Evolutionary conservation across 2,888 invertebrate genomes (phyloP).

Genomic region (Acrocyrtus sp.): DNA sequence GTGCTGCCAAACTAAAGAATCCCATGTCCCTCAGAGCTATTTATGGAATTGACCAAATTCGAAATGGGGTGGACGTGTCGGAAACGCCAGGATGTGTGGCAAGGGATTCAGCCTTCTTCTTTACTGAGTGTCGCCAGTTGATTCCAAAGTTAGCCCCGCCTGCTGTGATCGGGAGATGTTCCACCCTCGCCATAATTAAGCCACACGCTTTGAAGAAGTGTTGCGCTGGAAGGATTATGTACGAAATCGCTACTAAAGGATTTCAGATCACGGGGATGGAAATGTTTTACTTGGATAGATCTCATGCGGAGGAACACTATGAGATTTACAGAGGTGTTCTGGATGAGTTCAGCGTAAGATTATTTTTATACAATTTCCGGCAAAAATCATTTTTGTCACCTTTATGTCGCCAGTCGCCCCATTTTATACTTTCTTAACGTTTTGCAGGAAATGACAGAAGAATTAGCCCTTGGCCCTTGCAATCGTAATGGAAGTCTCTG

Average conservation of each 20-base stretch:
- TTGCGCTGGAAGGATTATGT: constrained; percentile 75
- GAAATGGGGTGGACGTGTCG: constrained; percentile 78
- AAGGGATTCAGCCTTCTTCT: constrained; percentile 68
- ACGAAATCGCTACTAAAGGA: constrained; percentile 72
- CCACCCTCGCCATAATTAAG: constrained; percentile 83
- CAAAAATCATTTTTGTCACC: constrained; percentile 5
- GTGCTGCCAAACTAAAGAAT: constrained; percentile 69
- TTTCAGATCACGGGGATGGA: constrained; percentile 83
- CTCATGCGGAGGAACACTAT: constrained; percentile 89
- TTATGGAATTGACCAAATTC: constrained; percentile 76
- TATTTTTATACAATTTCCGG: neutral
- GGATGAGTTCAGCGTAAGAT: constrained; percentile 76
- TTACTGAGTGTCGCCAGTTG: constrained; percentile 65
- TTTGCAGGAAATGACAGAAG: constrained; percentile 80
- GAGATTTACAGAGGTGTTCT: constrained; percentile 93
- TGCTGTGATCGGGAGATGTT: constrained; percentile 66
- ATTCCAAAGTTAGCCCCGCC: constrained; percentile 63
- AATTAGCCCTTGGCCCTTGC: constrained; percentile 85
- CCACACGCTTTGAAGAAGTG: constrained; percentile 86
- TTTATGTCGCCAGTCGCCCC: neutral
- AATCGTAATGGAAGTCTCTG: constrained; percentile 85
- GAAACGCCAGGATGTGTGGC: constrained; percentile 70
- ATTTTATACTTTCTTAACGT: neutral
- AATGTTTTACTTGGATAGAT: constrained; percentile 80
- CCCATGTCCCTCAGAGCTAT: constrained; percentile 74